Evolutionary conservation across 2,888 invertebrate species (phyloP), one percentile per base, ranked within the genome.

Genomic region (Andrena haemorrhoa): DNA sequence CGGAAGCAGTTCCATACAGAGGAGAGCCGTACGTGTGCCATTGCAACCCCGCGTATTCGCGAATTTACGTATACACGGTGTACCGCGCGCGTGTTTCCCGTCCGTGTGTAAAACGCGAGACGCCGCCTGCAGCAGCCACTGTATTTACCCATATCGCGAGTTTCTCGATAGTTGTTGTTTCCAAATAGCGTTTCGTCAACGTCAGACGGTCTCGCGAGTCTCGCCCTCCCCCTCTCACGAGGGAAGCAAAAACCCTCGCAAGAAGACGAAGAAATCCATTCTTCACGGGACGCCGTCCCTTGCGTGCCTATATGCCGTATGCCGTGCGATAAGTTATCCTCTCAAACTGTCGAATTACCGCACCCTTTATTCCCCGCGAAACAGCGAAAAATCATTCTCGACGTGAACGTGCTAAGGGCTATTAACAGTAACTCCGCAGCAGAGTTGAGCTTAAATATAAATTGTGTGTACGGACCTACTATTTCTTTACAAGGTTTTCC

Each of bases 101-200:
- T 70, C 65, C 64, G 65, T 78, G 76, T 77, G 68, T 77, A 77
- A 82, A 82, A 83, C 74, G 78, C 78, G 84, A 84, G 76, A 88
- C 88, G 86, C 84, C 83, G 88, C 88, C 88, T 82, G 77, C 84
- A 84, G 88, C 88, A 87, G 86, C 86, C 84, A 78, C 79, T 86
- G 85, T 89, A 89, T 89, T 87, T 87, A 88, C 88, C 88, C 89
- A 86, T 89, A 88, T 86, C 86, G 79, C 84, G 83, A 89, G 89
- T 89, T 89, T 89, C 88, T 89, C 89, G 87, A 89, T 89, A 89
- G 86, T 89, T 89, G 89, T 88, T 88, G 88, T 89, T 89, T 84
- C 84, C 82, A 84, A 89, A 89, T 87, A 89, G 86, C 87, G 84
- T 89, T 91, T 89, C 91, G 90, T 90, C 88, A 88, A 89, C 85